phyloP scores from a whole-genome alignment of 1,140 invertebrate species.

The Rhyacophila brunnea region DNA sequence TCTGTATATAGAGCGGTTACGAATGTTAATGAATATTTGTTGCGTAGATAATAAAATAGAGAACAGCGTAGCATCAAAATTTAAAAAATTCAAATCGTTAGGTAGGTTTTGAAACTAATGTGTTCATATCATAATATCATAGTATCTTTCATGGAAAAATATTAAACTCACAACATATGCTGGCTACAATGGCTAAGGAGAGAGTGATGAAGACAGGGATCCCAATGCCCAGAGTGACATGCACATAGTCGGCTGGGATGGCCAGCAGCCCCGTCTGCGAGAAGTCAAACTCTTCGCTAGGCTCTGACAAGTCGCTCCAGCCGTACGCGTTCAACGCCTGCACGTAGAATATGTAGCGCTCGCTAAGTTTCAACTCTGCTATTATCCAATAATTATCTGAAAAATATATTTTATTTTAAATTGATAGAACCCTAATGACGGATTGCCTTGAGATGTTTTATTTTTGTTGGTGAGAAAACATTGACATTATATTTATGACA shows the following conservation, averaged over 20 bases:
- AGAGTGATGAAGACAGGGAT: slow-evolving; percentile 52
- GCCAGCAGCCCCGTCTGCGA: slow-evolving; percentile 58
- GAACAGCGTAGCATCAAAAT: too few relatives aligned
- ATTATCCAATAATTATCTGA: slow-evolving; percentile 78
- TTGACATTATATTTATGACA: too few relatives aligned
- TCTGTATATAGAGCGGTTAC: too few relatives aligned
- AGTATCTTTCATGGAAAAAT: too few relatives aligned
- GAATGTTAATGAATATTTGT: too few relatives aligned
- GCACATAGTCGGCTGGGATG: slow-evolving; percentile 57
- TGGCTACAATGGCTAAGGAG: slow-evolving; percentile 44
- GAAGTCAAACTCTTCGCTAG: slow-evolving; percentile 52
- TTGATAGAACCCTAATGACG: too few relatives aligned
- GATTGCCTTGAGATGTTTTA: background rate
- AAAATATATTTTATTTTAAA: slow-evolving; percentile 18
- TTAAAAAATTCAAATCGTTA: too few relatives aligned
- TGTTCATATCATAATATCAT: too few relatives aligned
- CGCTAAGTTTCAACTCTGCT: slow-evolving; percentile 63
- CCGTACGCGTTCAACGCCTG: slow-evolving; percentile 78
- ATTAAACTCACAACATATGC: slow-evolving; percentile 38
- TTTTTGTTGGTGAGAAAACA: background rate
- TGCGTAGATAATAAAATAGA: too few relatives aligned
- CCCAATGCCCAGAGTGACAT: slow-evolving; percentile 60
- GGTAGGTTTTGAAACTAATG: too few relatives aligned
- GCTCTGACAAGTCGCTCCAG: slow-evolving; percentile 67
- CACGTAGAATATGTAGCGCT: slow-evolving; percentile 70